Conservation (phyloP, 2,797 vertebrate species). For the Rachycentron canadum region DNA sequence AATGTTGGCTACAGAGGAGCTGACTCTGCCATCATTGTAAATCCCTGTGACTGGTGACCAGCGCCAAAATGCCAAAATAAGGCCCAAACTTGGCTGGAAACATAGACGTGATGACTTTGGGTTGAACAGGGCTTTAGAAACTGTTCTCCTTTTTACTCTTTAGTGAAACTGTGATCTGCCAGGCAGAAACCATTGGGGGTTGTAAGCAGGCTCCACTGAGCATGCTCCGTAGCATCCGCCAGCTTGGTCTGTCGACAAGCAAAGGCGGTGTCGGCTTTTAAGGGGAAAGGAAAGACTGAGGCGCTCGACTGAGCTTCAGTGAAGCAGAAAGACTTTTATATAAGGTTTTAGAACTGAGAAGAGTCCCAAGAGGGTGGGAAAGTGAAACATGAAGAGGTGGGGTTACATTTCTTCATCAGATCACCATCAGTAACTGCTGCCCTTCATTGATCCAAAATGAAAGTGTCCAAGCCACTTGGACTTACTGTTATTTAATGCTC, state of each 20-base stretch:
- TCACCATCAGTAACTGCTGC: background rate
- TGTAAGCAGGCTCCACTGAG: slow-evolving; percentile 52
- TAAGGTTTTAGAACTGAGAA: slow-evolving; percentile 18
- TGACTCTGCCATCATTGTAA: slow-evolving; percentile 1
- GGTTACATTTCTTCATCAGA: slow-evolving; percentile 37
- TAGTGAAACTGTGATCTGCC: slow-evolving; percentile 59
- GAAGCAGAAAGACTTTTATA: slow-evolving; percentile 70
- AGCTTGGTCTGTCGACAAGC: slow-evolving; percentile 22
- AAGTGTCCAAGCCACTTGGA: background rate
- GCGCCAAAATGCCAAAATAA: background rate
- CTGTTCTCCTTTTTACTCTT: slow-evolving; percentile 20
- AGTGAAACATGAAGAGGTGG: slow-evolving; percentile 41
- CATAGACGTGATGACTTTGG: slow-evolving; percentile 1
- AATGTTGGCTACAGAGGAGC: slow-evolving; percentile 18
- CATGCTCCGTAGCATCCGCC: slow-evolving; percentile 46
- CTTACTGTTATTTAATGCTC: background rate
- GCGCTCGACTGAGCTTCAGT: slow-evolving; percentile 66
- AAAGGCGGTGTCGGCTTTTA: slow-evolving; percentile 46
- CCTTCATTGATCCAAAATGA: background rate
- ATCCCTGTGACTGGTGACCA: background rate
- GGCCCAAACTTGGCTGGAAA: slow-evolving; percentile 30
- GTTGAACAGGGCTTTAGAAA: slow-evolving; percentile 10
- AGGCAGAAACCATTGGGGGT: slow-evolving; percentile 53
- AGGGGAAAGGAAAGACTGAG: slow-evolving; percentile 57
- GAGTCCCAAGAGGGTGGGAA: slow-evolving; percentile 25